Evolutionary conservation across 1,140 invertebrate species (phyloP), one percentile per base, ranked within the genome.

Genomic region (Hyles euphorbiae): DNA sequence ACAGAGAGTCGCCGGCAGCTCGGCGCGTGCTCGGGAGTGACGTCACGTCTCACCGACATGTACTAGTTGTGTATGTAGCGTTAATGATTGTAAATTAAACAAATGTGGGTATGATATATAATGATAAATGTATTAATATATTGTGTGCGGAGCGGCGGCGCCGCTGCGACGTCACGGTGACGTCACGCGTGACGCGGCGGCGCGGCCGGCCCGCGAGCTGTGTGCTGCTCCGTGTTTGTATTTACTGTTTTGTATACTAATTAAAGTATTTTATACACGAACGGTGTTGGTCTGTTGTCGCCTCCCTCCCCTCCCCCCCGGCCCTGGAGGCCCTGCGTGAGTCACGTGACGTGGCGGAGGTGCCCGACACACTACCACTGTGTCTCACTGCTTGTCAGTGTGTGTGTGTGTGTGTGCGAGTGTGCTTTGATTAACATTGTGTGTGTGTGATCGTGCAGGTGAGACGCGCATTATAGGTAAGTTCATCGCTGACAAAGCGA

Each of bases 221-320:
- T 59, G 36, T 61, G 68, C 45, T 70, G 63, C 63, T 76, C 57
- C 61, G 57, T 65, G 34, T 70, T 62, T 77, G 74, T 80, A 76
- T 78, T 71, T 76, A 80, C 53, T 63, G 65, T 76, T 72, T 74
- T 78, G 77, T 72, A 67, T 78, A 76, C 68, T 52, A 34, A 77
- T 77, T 78, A 74, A 83, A 81, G 65, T 69, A 56, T 78, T 74
- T 72, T 61, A 59, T 70, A 56, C 65, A 71, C 78, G 72, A 58
- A 48, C 65, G 49, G 60, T 61, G 60, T 65, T 68, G 66, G 64
- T 79, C 56, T 71, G 60, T 78, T 47, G 58, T 70, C 40, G 11
- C 11, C 52, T 36, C 45, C 33, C 11, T 58, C 62, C 55, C 33
- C 51, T 52, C 34, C 60, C 40, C 51, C 10, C 5, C 3, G 5